Evolutionary conservation across 2,888 invertebrate species (phyloP), one percentile per base, ranked within the genome.

Genomic region (Ryuthela nishihirai): DNA sequence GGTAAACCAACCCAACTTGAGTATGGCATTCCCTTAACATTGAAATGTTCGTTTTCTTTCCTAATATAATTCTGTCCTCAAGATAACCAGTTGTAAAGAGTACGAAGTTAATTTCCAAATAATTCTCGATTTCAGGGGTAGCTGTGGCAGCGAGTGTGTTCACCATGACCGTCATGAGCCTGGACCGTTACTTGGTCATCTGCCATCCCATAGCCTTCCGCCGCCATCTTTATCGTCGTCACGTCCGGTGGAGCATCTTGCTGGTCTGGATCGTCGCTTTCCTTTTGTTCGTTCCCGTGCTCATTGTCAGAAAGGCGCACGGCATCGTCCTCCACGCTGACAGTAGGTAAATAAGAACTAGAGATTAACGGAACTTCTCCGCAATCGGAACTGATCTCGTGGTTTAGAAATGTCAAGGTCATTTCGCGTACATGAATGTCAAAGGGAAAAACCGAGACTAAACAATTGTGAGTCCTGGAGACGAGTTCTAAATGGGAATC

Each of bases 61-160:
- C n/a, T n/a, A n/a, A n/a, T n/a, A n/a, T n/a, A n/a, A n/a, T n/a
- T n/a, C n/a, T n/a, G n/a, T n/a, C n/a, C n/a, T n/a, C n/a, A n/a
- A n/a, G n/a, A n/a, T n/a, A n/a, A n/a, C n/a, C n/a, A n/a, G n/a
- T n/a, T n/a, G n/a, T n/a, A n/a, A n/a, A n/a, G n/a, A n/a, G n/a
- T n/a, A n/a, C n/a, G n/a, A 15, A 38, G 15, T 38, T 38, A 38
- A 12, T 38, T 15, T 44, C 1, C 9, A 46, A 23, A 12, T 23
- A 5, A 21, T 9, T 68, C 15, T 17, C 12, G 4, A 3, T 32
- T 38, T 15, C 29, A 86, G 86, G 85, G 49, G 83, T 85, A 23
- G 82, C 85, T n/a, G 87, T 87, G 3, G 84, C 85, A 0, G 84
- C 85, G 1, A 85, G 86, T 69, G 84, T 88, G 44, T 87, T 86